Conservation (phyloP, 2,888 invertebrate species). For the Melanchra persicariae region DNA sequence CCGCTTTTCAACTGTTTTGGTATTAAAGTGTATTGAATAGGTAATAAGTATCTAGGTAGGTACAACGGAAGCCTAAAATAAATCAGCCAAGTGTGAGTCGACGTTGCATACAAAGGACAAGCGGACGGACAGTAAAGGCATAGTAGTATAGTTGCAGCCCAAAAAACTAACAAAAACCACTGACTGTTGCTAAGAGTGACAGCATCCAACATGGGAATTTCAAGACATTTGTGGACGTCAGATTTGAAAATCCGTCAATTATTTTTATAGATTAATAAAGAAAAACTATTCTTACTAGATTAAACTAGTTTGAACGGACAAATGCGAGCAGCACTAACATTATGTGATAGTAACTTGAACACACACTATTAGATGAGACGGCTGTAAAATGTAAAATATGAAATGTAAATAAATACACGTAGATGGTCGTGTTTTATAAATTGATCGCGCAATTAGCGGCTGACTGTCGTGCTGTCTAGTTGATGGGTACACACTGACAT, state of each 20-base stretch:
- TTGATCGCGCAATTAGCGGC: slow-evolving; percentile 81
- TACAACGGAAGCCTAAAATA: too few species aligned
- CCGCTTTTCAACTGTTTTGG: background rate
- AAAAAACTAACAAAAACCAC: too few species aligned
- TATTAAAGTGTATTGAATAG: too few species aligned
- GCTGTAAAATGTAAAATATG: slow-evolving; percentile 30
- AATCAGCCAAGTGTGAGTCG: too few species aligned
- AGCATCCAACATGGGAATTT: background rate
- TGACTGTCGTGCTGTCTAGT: slow-evolving; percentile 63
- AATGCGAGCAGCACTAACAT: background rate
- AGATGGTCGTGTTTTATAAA: slow-evolving; percentile 79
- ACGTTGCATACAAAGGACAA: too few species aligned
- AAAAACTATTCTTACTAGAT: background rate
- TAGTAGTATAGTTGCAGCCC: too few species aligned
- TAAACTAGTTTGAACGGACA: background rate
- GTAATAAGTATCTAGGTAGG: background rate
- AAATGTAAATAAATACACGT: slow-evolving; percentile 41
- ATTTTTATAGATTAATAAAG: too few species aligned
- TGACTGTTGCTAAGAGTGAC: background rate
- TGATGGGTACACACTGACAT: slow-evolving; percentile 5
- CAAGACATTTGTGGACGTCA: background rate
- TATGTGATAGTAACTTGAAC: slow-evolving; percentile 3
- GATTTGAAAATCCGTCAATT: background rate
- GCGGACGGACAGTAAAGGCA: too few species aligned
- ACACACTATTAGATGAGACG: slow-evolving; percentile 10